Percentiles rank a stretch among this genome's conserved stretches.
Evolutionary conservation across 2,797 vertebrate species (phyloP).

Genomic region (Erithacus rubecula): DNA sequence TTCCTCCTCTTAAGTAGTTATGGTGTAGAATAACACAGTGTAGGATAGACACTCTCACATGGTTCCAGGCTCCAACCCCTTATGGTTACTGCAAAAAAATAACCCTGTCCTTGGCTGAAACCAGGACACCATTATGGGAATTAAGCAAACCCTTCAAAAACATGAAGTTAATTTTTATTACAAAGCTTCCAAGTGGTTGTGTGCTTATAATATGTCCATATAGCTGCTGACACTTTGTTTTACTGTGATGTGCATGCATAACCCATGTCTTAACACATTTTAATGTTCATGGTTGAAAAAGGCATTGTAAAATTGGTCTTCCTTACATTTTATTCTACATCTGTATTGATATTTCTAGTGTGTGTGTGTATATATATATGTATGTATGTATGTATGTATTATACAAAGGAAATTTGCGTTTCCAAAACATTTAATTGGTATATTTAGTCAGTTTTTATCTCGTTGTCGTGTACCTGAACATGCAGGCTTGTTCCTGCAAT

Average conservation of each 20-base stretch:
- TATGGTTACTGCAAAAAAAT: neutral
- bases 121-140: neutral
- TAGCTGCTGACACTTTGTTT: neutral
- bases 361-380: neutral
- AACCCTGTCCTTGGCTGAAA: neutral
- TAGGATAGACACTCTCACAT: too few species aligned
- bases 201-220: neutral
- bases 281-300: neutral
- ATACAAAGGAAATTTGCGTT: neutral
- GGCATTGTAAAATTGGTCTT: neutral
- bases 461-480: neutral
- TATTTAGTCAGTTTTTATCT: neutral
- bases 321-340: neutral
- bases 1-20: neutral
- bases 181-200: neutral
- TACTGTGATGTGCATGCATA: neutral
- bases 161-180: neutral
- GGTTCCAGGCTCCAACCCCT: neutral
- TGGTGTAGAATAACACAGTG: accelerated
- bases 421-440: neutral
- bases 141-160: neutral
- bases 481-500: neutral
- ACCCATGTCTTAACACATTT: neutral
- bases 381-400: too few species aligned
- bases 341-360: neutral